Evolutionary conservation across 2,113 vertebrate species (phyloP).

Genomic region (Podarcis muralis): DNA sequence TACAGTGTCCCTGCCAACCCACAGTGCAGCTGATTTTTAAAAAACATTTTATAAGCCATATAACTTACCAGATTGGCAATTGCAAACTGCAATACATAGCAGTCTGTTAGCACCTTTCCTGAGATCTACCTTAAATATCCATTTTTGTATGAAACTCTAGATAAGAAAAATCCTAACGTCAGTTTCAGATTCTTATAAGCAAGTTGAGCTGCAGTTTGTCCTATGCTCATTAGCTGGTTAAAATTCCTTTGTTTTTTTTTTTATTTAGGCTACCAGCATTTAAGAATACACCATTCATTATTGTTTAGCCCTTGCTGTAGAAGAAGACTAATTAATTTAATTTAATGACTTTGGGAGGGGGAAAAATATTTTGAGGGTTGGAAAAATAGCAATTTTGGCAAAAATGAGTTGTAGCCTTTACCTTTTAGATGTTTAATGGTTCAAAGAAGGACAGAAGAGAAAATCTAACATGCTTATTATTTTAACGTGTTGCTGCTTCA

Average conservation of each 20-base stretch:
- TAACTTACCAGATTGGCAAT: background rate
- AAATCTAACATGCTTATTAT: conserved; percentile 44
- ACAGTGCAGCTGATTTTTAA: background rate
- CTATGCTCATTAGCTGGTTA: conserved; percentile 76
- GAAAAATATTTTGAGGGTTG: conserved; percentile 63
- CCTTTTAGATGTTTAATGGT: conserved; percentile 51
- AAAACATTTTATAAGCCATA: too few relatives aligned
- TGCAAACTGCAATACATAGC: background rate
- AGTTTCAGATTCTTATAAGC: conserved; percentile 51
- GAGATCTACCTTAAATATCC: conserved; percentile 37
- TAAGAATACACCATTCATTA: conserved; percentile 75
- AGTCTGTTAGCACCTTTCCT: conserved; percentile 11
- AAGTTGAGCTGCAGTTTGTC: conserved; percentile 73
- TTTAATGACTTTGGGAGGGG: conserved; percentile 68
- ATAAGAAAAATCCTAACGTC: conserved; percentile 14
- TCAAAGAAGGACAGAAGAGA: conserved; percentile 33
- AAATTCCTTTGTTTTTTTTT: conserved; percentile 73
- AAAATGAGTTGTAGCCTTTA: conserved; percentile 26
- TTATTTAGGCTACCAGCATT: conserved; percentile 75
- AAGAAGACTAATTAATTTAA: conserved; percentile 76
- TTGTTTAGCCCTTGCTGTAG: conserved; percentile 73
- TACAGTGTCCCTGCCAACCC: background rate
- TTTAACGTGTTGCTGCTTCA: conserved; percentile 32
- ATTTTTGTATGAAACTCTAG: conserved; percentile 35
- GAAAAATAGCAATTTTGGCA: conserved; percentile 52